phyloP scores from a whole-genome alignment of 2,888 invertebrate species.

The Melolontha melolontha region DNA sequence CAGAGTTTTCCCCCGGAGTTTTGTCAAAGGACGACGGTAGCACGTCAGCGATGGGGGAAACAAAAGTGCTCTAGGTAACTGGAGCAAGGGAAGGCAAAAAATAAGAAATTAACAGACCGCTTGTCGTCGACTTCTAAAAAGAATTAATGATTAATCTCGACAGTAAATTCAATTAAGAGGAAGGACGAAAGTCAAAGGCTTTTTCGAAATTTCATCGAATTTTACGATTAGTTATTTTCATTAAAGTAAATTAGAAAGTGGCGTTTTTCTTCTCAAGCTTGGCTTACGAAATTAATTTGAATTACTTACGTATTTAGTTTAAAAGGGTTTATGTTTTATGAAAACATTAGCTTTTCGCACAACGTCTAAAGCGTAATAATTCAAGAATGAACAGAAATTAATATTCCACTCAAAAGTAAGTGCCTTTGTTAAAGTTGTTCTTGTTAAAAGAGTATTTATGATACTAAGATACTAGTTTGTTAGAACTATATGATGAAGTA shows the following conservation, averaged over 20 bases:
- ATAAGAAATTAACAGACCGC: constrained; percentile 32
- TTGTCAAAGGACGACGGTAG: constrained; percentile 18
- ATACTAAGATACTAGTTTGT: too few species aligned
- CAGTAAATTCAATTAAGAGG: constrained; percentile 31
- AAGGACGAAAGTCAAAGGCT: not conserved
- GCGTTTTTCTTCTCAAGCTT: too few species aligned
- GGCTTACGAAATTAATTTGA: too few species aligned
- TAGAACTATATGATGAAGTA: too few species aligned
- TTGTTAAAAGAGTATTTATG: too few species aligned
- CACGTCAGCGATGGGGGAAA: not conserved
- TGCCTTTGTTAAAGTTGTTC: too few species aligned
- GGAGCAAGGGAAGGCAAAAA: constrained; percentile 13
- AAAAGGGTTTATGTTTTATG: too few species aligned
- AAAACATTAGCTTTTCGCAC: too few species aligned
- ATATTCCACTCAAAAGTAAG: too few species aligned
- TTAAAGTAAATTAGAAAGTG: not conserved
- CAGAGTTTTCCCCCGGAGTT: constrained; percentile 15
- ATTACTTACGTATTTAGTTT: too few species aligned
- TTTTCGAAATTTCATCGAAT: not conserved
- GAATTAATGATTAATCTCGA: constrained; percentile 30
- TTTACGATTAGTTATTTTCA: not conserved
- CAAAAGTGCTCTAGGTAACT: not conserved
- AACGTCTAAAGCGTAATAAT: too few species aligned
- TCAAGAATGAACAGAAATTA: too few species aligned
- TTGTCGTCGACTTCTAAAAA: constrained; percentile 30